These are phyloP conservation scores for Drosophila asahinai DNA, from an alignment of 1,140 invertebrate genomes.

Conservation along the genomic window DNA sequence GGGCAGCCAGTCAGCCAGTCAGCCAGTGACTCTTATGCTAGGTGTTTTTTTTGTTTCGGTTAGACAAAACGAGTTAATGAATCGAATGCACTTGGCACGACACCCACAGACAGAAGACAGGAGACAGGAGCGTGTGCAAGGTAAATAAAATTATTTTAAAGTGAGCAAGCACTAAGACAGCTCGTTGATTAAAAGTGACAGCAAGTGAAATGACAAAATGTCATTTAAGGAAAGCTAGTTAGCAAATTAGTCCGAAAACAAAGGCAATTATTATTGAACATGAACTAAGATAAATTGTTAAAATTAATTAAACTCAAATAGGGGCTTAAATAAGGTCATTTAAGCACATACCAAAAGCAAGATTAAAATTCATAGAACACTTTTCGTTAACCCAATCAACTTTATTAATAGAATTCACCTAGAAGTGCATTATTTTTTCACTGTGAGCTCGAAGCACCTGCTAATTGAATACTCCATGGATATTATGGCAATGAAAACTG, in stretches of 20 bases:
- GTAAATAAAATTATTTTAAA: slow-evolving; percentile 22
- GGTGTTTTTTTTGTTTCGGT: slow-evolving; percentile 7
- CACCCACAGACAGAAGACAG: neutral
- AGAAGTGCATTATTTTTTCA: neutral
- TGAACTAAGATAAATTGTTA: too few species aligned
- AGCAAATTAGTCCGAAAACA: neutral
- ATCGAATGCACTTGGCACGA: slow-evolving; percentile 38
- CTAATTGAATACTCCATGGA: slow-evolving; percentile 21
- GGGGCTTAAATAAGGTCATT: neutral
- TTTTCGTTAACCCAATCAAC: neutral
- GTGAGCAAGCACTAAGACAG: neutral
- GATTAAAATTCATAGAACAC: too few species aligned
- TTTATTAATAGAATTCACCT: neutral
- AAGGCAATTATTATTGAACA: neutral
- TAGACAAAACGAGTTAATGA: slow-evolving; percentile 55
- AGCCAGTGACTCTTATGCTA: slow-evolving; percentile 45
- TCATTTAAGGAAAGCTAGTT: too few species aligned
- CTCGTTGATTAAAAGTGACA: neutral
- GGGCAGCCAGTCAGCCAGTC: slow-evolving; percentile 49
- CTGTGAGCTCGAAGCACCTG: slow-evolving; percentile 2
- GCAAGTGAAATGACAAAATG: neutral
- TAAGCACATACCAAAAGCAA: neutral
- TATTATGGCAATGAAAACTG: slow-evolving; percentile 7
- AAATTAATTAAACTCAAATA: too few species aligned
- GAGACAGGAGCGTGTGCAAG: neutral